Conservation (phyloP, 2,113 vertebrate genomes). For the Cheirogaleus medius region DNA sequence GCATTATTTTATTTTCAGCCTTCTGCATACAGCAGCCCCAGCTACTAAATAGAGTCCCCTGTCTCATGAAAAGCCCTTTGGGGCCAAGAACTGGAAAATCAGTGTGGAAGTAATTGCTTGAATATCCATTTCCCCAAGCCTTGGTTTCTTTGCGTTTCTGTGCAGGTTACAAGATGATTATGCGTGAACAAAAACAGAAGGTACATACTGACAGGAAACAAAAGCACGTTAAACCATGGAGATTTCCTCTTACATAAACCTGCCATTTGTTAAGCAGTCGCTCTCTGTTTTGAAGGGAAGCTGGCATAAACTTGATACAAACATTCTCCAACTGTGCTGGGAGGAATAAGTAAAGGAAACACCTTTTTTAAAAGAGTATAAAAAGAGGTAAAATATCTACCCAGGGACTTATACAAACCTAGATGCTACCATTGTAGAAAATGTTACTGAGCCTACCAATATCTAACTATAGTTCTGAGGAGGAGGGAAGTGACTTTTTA, state of each 20-base stretch:
- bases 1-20: neutral
- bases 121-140: slow-evolving; percentile 30
- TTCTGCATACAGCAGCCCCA: neutral
- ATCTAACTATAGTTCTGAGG: neutral
- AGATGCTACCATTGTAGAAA: neutral
- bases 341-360: slow-evolving; percentile 21
- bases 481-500: neutral
- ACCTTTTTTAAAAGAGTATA: neutral
- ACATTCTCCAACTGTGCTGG: neutral
- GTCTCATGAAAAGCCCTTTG: slow-evolving; percentile 41
- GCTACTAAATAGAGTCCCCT: neutral
- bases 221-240: slow-evolving; percentile 67
- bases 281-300: slow-evolving; percentile 58
- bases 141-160: slow-evolving; percentile 51
- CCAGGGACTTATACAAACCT: slow-evolving; percentile 3
- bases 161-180: slow-evolving; percentile 62
- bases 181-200: slow-evolving; percentile 69
- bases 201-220: slow-evolving; percentile 66
- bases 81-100: slow-evolving; percentile 2
- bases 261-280: slow-evolving; percentile 64
- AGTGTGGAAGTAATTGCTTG: slow-evolving; percentile 36
- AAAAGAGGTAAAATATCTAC: slow-evolving; percentile 47
- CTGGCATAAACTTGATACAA: slow-evolving; percentile 54
- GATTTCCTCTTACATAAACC: slow-evolving; percentile 68
- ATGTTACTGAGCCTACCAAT: neutral